Conservation (phyloP, 2,888 invertebrate genomes). For the Drosophila leonis region DNA sequence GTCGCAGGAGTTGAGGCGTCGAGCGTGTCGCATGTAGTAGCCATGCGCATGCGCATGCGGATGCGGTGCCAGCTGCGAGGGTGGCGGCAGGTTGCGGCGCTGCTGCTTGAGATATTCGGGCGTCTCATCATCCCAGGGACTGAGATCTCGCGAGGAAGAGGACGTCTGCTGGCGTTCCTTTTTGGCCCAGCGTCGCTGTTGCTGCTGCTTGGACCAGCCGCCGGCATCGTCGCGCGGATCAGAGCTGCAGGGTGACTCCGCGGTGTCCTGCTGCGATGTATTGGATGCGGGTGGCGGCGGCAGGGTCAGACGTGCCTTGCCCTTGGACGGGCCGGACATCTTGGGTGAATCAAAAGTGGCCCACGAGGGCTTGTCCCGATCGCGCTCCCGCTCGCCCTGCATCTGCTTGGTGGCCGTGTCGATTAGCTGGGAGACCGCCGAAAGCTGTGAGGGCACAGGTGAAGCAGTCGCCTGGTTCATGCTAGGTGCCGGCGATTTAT, state of each 20-base stretch:
- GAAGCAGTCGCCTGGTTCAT: conserved; percentile 71
- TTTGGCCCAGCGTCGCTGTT: conserved; percentile 86
- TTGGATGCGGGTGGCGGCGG: conserved; percentile 83
- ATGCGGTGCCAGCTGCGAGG: conserved; percentile 44
- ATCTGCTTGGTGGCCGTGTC: conserved; percentile 83
- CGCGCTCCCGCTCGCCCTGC: conserved; percentile 81
- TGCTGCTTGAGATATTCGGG: conserved; percentile 86
- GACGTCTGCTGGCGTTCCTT: conserved; percentile 88
- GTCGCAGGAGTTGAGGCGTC: conserved; percentile 88
- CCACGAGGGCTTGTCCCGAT: conserved; percentile 86
- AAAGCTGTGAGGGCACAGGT: conserved; percentile 85
- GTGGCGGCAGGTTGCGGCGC: conserved; percentile 45
- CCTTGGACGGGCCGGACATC: conserved; percentile 43
- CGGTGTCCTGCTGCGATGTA: conserved; percentile 84
- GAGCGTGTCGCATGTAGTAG: conserved; percentile 86
- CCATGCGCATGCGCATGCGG: conserved; percentile 81
- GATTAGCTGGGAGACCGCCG: conserved; percentile 86
- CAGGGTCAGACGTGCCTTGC: conserved; percentile 61
- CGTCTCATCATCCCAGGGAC: conserved; percentile 92
- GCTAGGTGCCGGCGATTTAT: conserved; percentile 78
- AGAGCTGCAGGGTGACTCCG: conserved; percentile 92
- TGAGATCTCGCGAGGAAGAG: conserved; percentile 91
- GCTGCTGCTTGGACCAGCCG: conserved; percentile 85
- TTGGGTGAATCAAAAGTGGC: conserved; percentile 87
- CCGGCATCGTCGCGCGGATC: conserved; percentile 89